Conservation (phyloP, 2,888 invertebrate species). For the Oxycera nigricornis region DNA sequence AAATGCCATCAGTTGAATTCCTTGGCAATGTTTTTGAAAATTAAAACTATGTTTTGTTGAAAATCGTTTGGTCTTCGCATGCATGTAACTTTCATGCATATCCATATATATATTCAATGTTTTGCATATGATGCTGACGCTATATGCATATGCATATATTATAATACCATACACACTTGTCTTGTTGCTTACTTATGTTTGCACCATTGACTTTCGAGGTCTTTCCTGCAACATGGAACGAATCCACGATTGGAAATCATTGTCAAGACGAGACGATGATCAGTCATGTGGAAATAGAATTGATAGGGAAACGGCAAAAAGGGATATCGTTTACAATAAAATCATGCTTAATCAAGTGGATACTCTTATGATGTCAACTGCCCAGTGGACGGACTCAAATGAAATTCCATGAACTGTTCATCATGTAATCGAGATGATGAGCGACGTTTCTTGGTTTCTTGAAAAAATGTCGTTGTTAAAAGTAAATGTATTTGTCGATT, state of each 20-base stretch:
- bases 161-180: not conserved
- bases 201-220: not conserved
- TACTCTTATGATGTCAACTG: slow-evolving; percentile 28
- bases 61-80: no score
- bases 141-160: not conserved
- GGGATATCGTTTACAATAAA: slow-evolving; percentile 33
- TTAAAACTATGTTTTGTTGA: no score
- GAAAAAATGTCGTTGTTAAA: not conserved
- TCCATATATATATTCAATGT: no score
- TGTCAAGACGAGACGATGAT: slow-evolving; percentile 20
- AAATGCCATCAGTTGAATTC: no score
- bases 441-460: not conserved
- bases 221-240: not conserved
- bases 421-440: not conserved
- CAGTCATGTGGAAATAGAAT: slow-evolving; percentile 37
- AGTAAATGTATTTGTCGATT: not conserved
- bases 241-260: not conserved
- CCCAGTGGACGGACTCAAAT: not conserved
- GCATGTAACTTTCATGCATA: no score
- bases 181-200: not conserved
- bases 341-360: slow-evolving; percentile 25
- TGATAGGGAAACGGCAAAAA: slow-evolving; percentile 17
- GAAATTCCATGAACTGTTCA: not conserved
- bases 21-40: no score
- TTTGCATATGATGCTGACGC: no score